Evolutionary conservation across 2,888 invertebrate species (phyloP).

Genomic region (Amaurobius ferox): DNA sequence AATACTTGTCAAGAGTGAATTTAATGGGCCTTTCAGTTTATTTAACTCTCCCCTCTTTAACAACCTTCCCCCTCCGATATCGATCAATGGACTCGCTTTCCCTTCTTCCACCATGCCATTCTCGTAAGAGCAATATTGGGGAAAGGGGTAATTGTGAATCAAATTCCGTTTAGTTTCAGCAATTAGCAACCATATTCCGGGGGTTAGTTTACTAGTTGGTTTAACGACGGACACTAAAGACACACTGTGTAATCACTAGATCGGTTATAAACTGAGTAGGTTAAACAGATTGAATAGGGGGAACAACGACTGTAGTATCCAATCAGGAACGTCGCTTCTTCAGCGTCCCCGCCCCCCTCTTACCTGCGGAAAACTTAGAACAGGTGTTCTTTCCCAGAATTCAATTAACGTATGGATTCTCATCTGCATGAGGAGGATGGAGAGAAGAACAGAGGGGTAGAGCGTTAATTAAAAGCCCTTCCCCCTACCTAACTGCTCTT

Average conservation of each 20-base stretch:
- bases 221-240: conserved; percentile 65
- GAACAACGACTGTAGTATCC: conserved; percentile 28
- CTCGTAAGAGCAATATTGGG: neutral
- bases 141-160: conserved; percentile 63
- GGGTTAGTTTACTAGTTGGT: conserved; percentile 43
- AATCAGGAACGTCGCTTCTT: conserved; percentile 67
- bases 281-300: conserved; percentile 13
- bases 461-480: conserved; percentile 30
- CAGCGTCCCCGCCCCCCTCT: conserved; percentile 41
- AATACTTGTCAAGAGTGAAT: conserved; percentile 69
- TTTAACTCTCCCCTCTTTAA: conserved; percentile 38
- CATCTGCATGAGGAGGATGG: conserved; percentile 35
- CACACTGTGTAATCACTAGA: conserved; percentile 64
- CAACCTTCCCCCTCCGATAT: conserved; percentile 31
- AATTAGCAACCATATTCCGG: conserved; percentile 54
- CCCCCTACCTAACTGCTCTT: conserved; percentile 10
- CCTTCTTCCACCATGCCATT: conserved; percentile 2
- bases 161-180: conserved; percentile 69
- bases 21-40: conserved; percentile 53
- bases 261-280: conserved; percentile 60
- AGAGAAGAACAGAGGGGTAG: neutral
- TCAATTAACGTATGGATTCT: conserved; percentile 68
- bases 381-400: conserved; percentile 72
- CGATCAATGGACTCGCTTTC: conserved; percentile 48
- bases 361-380: conserved; percentile 68